Conservation (phyloP, 2,113 vertebrate genomes). For the Crotalus viridis region DNA sequence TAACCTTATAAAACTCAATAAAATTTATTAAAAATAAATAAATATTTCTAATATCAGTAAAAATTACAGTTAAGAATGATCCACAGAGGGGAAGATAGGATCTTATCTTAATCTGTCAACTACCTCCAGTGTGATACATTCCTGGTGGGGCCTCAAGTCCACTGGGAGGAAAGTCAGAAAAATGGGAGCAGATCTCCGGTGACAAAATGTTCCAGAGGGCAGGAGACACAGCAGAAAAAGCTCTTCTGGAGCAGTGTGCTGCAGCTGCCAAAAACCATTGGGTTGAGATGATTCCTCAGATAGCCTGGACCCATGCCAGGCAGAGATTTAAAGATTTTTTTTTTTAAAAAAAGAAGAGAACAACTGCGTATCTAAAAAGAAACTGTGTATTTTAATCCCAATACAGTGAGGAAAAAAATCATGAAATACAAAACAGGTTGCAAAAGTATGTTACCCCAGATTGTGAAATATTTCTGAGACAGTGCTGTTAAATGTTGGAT, state of each 20-base stretch:
- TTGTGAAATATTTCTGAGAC: neutral
- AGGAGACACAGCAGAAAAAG: too few relatives aligned
- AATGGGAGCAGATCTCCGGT: too few relatives aligned
- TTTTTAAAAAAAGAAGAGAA: neutral
- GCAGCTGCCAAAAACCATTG: too few relatives aligned
- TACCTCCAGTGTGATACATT: neutral
- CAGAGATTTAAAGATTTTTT: neutral
- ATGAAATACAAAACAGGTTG: neutral
- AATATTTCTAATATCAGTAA: neutral
- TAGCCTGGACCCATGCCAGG: too few relatives aligned
- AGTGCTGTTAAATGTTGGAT: neutral
- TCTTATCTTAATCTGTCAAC: neutral
- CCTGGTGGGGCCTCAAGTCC: too few relatives aligned
- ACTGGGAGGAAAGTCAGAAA: too few relatives aligned
- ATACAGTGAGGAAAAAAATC: neutral
- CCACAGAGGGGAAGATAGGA: neutral
- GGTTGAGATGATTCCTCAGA: too few relatives aligned
- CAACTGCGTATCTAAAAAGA: neutral
- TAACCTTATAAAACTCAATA: too few relatives aligned
- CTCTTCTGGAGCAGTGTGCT: too few relatives aligned
- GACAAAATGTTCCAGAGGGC: too few relatives aligned
- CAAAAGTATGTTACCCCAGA: neutral
- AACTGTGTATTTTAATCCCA: neutral
- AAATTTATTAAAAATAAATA: neutral
- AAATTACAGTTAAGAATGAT: neutral